Base-by-base conservation (phyloP, 2,888 invertebrate species). In the Dinocampus coccinellae region DNA sequence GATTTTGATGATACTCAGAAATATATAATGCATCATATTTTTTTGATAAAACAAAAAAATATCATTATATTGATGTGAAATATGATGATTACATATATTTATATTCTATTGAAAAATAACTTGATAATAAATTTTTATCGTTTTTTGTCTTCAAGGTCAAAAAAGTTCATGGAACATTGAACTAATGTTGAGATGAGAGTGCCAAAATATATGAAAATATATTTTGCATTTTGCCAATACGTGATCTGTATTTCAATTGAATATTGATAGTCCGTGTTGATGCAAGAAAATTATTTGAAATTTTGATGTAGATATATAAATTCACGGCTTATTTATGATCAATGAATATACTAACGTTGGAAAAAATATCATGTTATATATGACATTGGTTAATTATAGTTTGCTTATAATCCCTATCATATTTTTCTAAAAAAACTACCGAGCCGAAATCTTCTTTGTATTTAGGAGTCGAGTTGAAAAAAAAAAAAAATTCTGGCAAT, bases 121-220 rank as follows among this genome's bases (percentile, higher is more conserved):
- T 47, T 16, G 26, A n/a, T 13, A 34, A 53, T 34, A 13, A 34
- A 33, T n/a, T 29, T 33, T 16, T 29, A 6, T 33, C 34, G 13
- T 33, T 58, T 20, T n/a, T 16, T 58, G 58, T 34, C 24, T n/a
- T 65, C 65, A 65, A 65, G 65, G 55, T 65, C 36, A 16, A 22
- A 34, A 20, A 20, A 13, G 55, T 13, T 53, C 34, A 29, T 42
- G 11, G 65, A 20, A 34, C 65, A 36, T 65, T 65, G 53, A 65
- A 65, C 55, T 34, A 55, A 47, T 13, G 22, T 24, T 33, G 53
- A 65, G 16, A 58, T 58, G 26, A 16, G 33, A 55, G 22, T 55
- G 36, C 55, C 65, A 65, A 65, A 55, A 53, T 13, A 34, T 55
- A 65, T 47, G 9, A 7, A 26, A 52, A 47, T 64, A 34, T 47